Conservation (phyloP, 2,888 invertebrate genomes). For the Metellina segmentata region DNA sequence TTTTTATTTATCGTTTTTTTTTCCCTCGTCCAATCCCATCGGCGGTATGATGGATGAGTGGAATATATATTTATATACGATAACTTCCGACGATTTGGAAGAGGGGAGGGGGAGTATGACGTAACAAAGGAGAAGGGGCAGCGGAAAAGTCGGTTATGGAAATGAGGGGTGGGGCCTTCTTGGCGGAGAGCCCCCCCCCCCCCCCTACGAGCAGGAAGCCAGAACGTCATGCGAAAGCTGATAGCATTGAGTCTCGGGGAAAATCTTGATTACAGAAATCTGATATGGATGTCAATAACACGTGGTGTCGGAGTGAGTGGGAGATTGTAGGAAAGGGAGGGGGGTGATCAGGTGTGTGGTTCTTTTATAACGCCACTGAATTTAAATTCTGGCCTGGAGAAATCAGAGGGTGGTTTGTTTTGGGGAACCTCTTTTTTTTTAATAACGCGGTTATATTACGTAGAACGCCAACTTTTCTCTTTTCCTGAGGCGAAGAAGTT, state of each 20-base stretch:
- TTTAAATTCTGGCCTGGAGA: not conserved
- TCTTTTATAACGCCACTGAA: not conserved
- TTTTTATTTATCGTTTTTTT: slow-evolving; percentile 17
- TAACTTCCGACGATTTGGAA: slow-evolving; percentile 70
- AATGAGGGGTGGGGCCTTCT: slow-evolving; percentile 60
- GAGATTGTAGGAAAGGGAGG: not conserved
- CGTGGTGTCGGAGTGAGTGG: slow-evolving; percentile 25
- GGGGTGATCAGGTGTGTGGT: not conserved
- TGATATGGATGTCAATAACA: slow-evolving; percentile 69
- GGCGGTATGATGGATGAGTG: slow-evolving; percentile 60
- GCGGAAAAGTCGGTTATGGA: slow-evolving; percentile 58
- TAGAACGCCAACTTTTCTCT: not conserved
- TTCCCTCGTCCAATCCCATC: not conserved
- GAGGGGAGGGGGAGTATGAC: slow-evolving; percentile 23
- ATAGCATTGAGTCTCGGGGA: slow-evolving; percentile 32
- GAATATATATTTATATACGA: slow-evolving; percentile 72
- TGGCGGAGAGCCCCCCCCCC: not conserved
- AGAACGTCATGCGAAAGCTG: slow-evolving; percentile 25
- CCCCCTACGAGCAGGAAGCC: slow-evolving; percentile 12
- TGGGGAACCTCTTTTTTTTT: not conserved
- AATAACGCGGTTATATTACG: not conserved
- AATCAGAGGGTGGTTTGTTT: too few species aligned
- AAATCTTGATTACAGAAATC: slow-evolving; percentile 65
- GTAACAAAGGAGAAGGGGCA: slow-evolving; percentile 29
- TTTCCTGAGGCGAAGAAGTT: too few species aligned